These are phyloP conservation scores for Ophraella communa DNA, from an alignment of 2,888 invertebrate species.

Conservation along the genomic window DNA sequence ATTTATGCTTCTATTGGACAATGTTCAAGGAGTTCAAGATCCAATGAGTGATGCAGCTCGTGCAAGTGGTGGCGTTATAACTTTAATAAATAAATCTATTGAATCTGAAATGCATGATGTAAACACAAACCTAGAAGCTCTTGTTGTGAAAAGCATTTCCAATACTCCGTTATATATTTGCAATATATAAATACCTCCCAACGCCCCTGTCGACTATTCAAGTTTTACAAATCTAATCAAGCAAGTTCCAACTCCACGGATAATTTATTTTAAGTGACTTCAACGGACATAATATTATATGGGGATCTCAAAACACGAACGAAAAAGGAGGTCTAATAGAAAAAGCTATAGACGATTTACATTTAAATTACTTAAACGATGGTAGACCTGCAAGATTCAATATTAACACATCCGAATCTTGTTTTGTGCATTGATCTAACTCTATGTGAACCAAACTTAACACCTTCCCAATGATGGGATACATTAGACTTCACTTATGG, in stretches of 20 bases:
- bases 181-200: no score
- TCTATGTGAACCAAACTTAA: neutral
- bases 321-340: neutral
- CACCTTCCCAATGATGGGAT: neutral
- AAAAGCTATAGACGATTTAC: neutral
- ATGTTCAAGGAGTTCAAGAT: neutral
- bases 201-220: no score
- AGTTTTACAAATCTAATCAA: no score
- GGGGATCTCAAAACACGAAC: neutral
- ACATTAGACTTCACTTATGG: neutral
- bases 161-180: neutral
- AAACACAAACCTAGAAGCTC: neutral
- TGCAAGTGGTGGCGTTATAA: neutral
- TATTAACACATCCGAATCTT: neutral
- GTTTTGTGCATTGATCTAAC: neutral
- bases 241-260: no score
- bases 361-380: neutral
- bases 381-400: constrained; percentile 11
- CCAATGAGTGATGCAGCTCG: neutral
- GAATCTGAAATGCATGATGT: neutral
- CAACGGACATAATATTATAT: constrained; percentile 1
- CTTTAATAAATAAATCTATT: neutral
- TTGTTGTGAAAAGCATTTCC: neutral
- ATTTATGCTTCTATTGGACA: neutral
- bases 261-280: no score